Percentiles rank a stretch among this genome's conserved stretches.
Evolutionary conservation across 2,113 vertebrate genomes (phyloP).

Genomic region (Cisticola juncidis): DNA sequence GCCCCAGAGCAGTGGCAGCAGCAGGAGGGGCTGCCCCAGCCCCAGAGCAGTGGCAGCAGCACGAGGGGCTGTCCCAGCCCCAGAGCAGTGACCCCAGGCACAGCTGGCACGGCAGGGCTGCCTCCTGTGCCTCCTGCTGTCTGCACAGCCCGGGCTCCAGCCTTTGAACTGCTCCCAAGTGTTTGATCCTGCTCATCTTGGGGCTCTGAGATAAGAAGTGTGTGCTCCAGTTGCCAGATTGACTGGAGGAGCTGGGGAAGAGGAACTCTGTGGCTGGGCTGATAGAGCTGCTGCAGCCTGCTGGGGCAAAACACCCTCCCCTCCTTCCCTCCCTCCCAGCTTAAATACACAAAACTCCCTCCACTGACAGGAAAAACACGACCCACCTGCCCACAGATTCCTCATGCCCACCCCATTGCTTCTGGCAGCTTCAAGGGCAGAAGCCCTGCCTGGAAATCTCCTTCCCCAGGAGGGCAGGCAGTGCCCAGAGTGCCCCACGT

Average conservation of each 20-base stretch:
- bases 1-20: not conserved
- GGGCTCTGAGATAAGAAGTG: not conserved
- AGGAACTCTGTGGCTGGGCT: not conserved
- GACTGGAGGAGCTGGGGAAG: not conserved
- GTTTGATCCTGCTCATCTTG: not conserved
- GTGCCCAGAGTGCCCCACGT: accelerated
- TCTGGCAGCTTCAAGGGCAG: constrained; percentile 8
- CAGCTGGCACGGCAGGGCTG: not conserved
- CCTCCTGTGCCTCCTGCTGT: not conserved
- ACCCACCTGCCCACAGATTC: not conserved
- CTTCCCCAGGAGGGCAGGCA: not conserved
- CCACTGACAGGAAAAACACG: not conserved
- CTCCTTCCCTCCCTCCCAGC: not conserved
- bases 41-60: too few relatives aligned
- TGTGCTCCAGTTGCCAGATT: not conserved
- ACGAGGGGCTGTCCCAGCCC: not conserved
- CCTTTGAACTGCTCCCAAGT: constrained; percentile 43
- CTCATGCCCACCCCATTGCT: not conserved
- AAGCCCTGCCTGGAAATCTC: not conserved
- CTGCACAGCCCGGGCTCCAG: not conserved
- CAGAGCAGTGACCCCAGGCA: not conserved
- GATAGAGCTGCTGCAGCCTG: not conserved
- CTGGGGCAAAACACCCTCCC: not conserved
- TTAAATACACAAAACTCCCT: not conserved
- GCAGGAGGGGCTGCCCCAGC: not conserved